A percentile compares a stretch with the other conserved stretches of the same genome.
Evolutionary conservation across 2,113 vertebrate species (phyloP).

Genomic region (Halcyon malimbica): DNA sequence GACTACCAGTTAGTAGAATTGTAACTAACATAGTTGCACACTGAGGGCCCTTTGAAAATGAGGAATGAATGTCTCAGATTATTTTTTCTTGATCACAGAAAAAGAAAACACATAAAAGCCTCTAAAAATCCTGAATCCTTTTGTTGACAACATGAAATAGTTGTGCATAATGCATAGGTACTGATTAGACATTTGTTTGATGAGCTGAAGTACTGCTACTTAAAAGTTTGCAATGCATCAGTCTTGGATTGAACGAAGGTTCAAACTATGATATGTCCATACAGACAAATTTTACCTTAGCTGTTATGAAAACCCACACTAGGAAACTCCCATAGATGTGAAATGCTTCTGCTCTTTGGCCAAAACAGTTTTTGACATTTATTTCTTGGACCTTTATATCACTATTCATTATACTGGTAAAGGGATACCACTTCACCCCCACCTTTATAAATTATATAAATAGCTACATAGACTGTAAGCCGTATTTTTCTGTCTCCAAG

Average conservation of each 20-base stretch:
- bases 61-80: constrained; percentile 12
- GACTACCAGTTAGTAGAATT: constrained; percentile 48
- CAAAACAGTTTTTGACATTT: not conserved
- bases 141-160: not conserved
- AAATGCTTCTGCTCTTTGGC: not conserved
- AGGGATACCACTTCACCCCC: not conserved
- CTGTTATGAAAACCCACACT: not conserved
- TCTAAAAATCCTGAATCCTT: not conserved
- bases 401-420: not conserved
- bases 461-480: not conserved
- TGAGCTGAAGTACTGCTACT: not conserved
- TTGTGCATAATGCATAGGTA: not conserved
- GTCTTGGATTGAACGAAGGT: not conserved
- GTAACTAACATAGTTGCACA: constrained; percentile 23
- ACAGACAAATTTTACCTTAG: not conserved
- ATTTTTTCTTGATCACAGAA: constrained; percentile 26
- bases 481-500: not conserved
- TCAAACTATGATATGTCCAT: not conserved
- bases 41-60: constrained; percentile 29
- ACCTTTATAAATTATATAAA: not conserved
- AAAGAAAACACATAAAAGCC: not conserved
- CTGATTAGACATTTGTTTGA: not conserved
- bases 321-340: not conserved
- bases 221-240: not conserved
- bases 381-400: not conserved